Evolutionary conservation across 2,797 vertebrate species (phyloP).

Genomic region (Nyctibius grandis): DNA sequence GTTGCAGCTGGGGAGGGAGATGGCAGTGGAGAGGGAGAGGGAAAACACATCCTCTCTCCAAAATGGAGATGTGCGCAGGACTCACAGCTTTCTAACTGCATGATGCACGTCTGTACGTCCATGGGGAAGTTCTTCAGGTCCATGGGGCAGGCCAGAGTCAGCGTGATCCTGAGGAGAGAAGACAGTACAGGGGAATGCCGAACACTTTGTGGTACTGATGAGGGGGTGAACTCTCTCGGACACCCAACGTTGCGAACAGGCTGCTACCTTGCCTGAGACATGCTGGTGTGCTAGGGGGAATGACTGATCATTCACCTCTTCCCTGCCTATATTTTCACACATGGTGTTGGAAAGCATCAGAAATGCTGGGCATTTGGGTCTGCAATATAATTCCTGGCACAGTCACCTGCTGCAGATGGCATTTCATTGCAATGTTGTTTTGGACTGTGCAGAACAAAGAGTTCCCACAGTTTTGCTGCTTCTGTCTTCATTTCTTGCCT

Average conservation of each 20-base stretch:
- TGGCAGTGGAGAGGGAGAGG: not conserved
- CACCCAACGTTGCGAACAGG: not conserved
- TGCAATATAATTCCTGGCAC: not conserved
- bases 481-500: not conserved
- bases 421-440: not conserved
- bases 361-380: not conserved
- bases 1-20: not conserved
- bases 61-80: not conserved
- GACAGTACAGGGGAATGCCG: not conserved
- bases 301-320: not conserved
- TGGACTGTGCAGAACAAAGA: not conserved
- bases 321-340: not conserved
- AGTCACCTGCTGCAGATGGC: not conserved
- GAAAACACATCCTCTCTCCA: not conserved
- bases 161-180: conserved; percentile 79
- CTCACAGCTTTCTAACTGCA: conserved; percentile 99
- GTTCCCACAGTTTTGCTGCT: not conserved
- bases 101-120: conserved; percentile 99
- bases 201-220: not conserved
- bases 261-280: not conserved
- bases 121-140: conserved; percentile 98
- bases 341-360: not conserved
- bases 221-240: not conserved
- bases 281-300: not conserved
- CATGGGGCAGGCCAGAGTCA: conserved; percentile 93